phyloP scores from a whole-genome alignment of 2,113 vertebrate species.

The Chaenogobius annularis region DNA sequence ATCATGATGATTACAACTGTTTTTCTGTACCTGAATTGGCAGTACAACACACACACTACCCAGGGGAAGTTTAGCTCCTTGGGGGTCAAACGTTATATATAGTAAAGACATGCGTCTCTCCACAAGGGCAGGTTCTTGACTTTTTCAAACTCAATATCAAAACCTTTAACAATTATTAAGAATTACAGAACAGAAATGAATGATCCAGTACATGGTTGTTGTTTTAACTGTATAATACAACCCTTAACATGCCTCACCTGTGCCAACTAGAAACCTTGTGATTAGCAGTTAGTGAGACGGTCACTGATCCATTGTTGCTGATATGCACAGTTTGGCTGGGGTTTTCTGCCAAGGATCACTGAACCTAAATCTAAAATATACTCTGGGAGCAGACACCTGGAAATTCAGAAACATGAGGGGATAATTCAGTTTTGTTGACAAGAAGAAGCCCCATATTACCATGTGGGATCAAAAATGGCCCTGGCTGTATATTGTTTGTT shows the following conservation, averaged over 20 bases:
- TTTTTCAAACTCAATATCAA: constrained; percentile 43
- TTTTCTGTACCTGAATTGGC: constrained; percentile 59
- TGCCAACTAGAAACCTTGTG: constrained; percentile 40
- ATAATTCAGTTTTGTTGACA: background rate
- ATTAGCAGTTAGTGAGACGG: constrained; percentile 51
- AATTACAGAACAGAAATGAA: background rate
- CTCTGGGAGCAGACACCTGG: constrained; percentile 52
- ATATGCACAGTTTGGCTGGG: constrained; percentile 37
- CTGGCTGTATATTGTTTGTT: too few relatives aligned
- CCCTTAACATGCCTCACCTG: constrained; percentile 38
- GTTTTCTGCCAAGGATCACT: constrained; percentile 34
- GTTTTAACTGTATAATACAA: too few relatives aligned
- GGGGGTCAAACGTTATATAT: constrained; percentile 49
- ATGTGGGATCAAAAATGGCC: too few relatives aligned
- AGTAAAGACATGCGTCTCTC: constrained; percentile 40
- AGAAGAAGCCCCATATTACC: too few relatives aligned
- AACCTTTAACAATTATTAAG: constrained; percentile 49
- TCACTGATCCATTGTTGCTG: constrained; percentile 45
- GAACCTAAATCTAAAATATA: constrained; percentile 63
- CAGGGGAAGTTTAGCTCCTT: constrained; percentile 24
- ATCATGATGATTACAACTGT: background rate
- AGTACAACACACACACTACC: constrained; percentile 41
- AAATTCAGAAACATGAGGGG: background rate
- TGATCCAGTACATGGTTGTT: background rate
- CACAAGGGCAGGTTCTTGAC: constrained; percentile 47